These are phyloP conservation scores for Beris chalybata DNA, from an alignment of 2,888 invertebrate species.

Conservation along the genomic window DNA sequence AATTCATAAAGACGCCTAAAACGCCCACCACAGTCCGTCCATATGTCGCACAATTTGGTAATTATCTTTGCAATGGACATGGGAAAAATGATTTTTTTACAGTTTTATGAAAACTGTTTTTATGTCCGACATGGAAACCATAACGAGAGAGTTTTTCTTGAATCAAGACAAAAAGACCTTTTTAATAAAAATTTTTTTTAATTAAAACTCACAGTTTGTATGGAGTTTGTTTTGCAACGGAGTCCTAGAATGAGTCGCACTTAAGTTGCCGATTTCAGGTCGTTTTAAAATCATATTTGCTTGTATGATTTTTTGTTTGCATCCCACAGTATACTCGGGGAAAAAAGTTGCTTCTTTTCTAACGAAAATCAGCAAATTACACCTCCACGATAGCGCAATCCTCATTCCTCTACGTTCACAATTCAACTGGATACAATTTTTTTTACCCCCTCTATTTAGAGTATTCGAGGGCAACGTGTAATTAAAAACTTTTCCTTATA, in stretches of 20 bases:
- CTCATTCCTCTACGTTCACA: slow-evolving; percentile 1
- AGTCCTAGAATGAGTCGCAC: neutral
- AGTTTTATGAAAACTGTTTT: neutral
- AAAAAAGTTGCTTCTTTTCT: slow-evolving; percentile 8
- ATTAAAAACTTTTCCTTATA: slow-evolving; percentile 39
- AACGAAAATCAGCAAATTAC: slow-evolving; percentile 34
- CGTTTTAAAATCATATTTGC: too few relatives aligned
- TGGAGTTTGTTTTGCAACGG: slow-evolving; percentile 7
- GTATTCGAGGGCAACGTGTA: slow-evolving; percentile 36
- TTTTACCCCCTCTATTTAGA: slow-evolving; percentile 3
- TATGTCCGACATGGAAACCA: neutral
- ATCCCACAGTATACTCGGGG: neutral
- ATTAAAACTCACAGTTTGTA: slow-evolving; percentile 36
- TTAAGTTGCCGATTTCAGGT: neutral
- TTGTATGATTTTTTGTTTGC: neutral
- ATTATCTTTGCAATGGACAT: slow-evolving; percentile 21
- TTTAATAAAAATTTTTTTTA: slow-evolving; percentile 35
- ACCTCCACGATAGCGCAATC: neutral
- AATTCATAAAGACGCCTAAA: slow-evolving; percentile 4
- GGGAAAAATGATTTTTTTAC: slow-evolving; percentile 30
- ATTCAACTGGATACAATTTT: slow-evolving; percentile 34
- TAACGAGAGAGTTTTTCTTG: neutral
- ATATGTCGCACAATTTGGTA: slow-evolving; percentile 33
- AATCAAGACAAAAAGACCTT: slow-evolving; percentile 28
- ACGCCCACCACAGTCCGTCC: slow-evolving; percentile 20